A percentile compares a stretch with the other conserved stretches of the same genome.
phyloP scores from a whole-genome alignment of 2,888 invertebrate genomes.

The Dryobotodes eremita region DNA sequence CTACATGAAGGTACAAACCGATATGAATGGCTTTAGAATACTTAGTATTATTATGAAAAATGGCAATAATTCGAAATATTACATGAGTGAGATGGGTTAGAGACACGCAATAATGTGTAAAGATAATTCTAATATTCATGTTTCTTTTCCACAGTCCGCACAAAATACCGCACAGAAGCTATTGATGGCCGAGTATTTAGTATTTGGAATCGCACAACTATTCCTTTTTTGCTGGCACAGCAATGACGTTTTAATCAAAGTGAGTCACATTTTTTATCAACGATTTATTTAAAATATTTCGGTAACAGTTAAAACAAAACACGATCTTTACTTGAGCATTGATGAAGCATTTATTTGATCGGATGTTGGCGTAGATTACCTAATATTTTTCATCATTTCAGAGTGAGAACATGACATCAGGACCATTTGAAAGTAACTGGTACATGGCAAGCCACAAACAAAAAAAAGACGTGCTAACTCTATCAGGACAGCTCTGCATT shows the following conservation, averaged over 20 bases:
- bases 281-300: too few relatives aligned
- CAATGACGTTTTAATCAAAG: constrained; percentile 82
- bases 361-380: neutral
- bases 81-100: neutral
- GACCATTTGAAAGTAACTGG: constrained; percentile 85
- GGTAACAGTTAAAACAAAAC: neutral
- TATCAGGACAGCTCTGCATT: constrained; percentile 80
- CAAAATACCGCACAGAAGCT: constrained; percentile 80
- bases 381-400: constrained; percentile 59
- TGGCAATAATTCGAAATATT: neutral
- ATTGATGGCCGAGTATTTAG: constrained; percentile 83
- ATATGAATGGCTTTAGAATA: neutral
- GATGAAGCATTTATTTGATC: neutral
- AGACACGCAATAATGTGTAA: neutral
- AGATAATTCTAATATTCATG: neutral
- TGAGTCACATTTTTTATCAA: constrained; percentile 55
- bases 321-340: neutral
- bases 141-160: constrained; percentile 73
- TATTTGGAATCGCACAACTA: constrained; percentile 84
- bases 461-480: constrained; percentile 73
- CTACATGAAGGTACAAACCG: neutral
- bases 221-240: constrained; percentile 87
- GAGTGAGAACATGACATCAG: constrained; percentile 77
- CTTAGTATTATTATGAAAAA: neutral
- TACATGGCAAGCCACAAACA: constrained; percentile 74